Percentiles rank a stretch among this genome's conserved stretches.
Evolutionary conservation across 2,797 vertebrate species (phyloP).

Genomic region (Diplodus puntazzo): DNA sequence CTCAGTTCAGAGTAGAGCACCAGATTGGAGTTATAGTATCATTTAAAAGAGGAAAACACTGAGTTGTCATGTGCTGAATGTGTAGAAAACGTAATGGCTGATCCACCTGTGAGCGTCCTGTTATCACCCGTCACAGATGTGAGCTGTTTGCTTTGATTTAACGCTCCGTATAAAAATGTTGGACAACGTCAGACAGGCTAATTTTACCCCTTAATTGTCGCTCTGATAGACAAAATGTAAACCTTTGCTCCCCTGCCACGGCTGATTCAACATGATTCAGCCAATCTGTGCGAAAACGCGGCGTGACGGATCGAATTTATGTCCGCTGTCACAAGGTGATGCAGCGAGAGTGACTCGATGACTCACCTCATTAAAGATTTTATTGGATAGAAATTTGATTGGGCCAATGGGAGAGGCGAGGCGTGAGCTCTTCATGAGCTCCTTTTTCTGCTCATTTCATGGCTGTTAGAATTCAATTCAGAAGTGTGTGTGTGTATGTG

Average conservation of each 20-base stretch:
- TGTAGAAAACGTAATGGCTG: background rate
- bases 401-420: slow-evolving; percentile 42
- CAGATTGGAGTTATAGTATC: too few relatives aligned
- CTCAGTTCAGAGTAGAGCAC: too few relatives aligned
- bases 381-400: slow-evolving; percentile 66
- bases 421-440: slow-evolving; percentile 34
- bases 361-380: slow-evolving; percentile 72
- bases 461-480: slow-evolving; percentile 45
- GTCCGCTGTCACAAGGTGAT: slow-evolving; percentile 62
- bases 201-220: slow-evolving; percentile 28
- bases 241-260: slow-evolving; percentile 10
- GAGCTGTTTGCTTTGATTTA: background rate
- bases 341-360: slow-evolving; percentile 50
- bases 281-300: slow-evolving; percentile 62
- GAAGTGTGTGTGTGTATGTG: slow-evolving; percentile 29
- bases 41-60: background rate
- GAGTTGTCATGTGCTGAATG: background rate
- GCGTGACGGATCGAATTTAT: slow-evolving; percentile 65
- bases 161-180: slow-evolving; percentile 1
- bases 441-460: slow-evolving; percentile 60
- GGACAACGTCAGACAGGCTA: slow-evolving; percentile 15
- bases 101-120: background rate
- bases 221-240: slow-evolving; percentile 18
- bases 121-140: slow-evolving; percentile 5
- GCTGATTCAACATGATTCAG: slow-evolving; percentile 40